Evolutionary conservation across 2,888 invertebrate species (phyloP).

Genomic region (Andrena bicolor): DNA sequence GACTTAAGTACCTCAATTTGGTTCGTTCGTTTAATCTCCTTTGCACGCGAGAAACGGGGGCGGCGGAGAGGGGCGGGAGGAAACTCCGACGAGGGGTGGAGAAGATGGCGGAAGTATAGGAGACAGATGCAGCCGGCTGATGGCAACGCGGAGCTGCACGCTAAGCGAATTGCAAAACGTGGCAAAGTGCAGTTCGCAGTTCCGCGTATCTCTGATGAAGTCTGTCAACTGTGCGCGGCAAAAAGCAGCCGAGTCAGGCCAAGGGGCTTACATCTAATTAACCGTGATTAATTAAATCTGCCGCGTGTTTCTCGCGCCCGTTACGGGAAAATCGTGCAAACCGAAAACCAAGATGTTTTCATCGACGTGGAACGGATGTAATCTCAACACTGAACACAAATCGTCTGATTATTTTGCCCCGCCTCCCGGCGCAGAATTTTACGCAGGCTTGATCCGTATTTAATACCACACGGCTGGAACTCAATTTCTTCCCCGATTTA

Average conservation of each 20-base stretch:
- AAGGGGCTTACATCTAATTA: conserved; percentile 70
- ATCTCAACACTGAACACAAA: background rate
- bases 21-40: conserved; percentile 79
- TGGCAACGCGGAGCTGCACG: conserved; percentile 73
- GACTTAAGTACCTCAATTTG: conserved; percentile 80
- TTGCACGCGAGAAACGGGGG: conserved; percentile 43
- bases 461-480: background rate
- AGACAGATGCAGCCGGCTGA: conserved; percentile 59
- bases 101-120: conserved; percentile 58
- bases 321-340: background rate
- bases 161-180: conserved; percentile 75
- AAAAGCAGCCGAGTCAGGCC: conserved; percentile 68
- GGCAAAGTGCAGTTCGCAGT: conserved; percentile 79
- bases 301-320: conserved; percentile 14
- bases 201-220: conserved; percentile 70
- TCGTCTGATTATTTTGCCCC: too few species aligned
- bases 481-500: conserved; percentile 52
- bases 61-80: conserved; percentile 41
- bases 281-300: conserved; percentile 65
- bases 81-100: conserved; percentile 55
- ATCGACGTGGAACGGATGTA: background rate
- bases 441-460: too few species aligned
- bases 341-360: background rate
- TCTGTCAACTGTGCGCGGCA: conserved; percentile 63
- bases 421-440: too few species aligned